A percentile compares a stretch with the other conserved stretches of the same genome.
phyloP scores from a whole-genome alignment of 1,140 invertebrate genomes.

The Arctopsyche grandis region DNA sequence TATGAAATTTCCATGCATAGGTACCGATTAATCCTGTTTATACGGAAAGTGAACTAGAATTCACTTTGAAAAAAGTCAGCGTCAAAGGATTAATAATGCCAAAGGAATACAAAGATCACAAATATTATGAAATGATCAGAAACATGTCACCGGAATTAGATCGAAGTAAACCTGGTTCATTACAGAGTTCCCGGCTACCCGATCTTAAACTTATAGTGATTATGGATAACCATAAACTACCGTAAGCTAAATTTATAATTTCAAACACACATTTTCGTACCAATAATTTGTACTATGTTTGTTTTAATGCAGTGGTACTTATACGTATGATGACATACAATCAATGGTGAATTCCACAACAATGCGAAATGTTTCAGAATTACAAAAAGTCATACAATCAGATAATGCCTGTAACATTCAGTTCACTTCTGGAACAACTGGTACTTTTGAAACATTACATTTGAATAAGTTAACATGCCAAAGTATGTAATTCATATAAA shows the following conservation, averaged over 20 bases:
- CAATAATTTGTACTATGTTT: not conserved
- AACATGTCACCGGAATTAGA: conserved; percentile 66
- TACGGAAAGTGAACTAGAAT: conserved; percentile 79
- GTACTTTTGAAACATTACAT: conserved; percentile 55
- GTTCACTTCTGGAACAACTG: conserved; percentile 84
- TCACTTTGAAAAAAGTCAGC: conserved; percentile 81
- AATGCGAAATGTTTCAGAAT: conserved; percentile 59
- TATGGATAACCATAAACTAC: conserved; percentile 62
- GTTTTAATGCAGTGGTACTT: conserved; percentile 68
- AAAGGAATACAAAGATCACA: conserved; percentile 72
- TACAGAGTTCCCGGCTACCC: conserved; percentile 60
- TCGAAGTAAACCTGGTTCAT: conserved; percentile 58
- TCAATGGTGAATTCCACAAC: conserved; percentile 57
- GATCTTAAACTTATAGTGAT: conserved; percentile 66
- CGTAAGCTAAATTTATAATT: conserved; percentile 58
- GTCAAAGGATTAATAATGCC: conserved; percentile 78
- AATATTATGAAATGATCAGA: conserved; percentile 78
- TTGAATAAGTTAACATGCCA: not conserved
- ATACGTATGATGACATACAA: conserved; percentile 70
- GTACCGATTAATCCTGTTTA: conserved; percentile 89
- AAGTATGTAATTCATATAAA: conserved; percentile 3
- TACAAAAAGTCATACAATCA: conserved; percentile 69
- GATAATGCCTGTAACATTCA: conserved; percentile 82
- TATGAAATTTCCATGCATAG: conserved; percentile 60
- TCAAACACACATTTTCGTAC: too few species aligned